Base-by-base conservation (phyloP, 2,113 vertebrate species). In the Pangasianodon hypophthalmus region DNA sequence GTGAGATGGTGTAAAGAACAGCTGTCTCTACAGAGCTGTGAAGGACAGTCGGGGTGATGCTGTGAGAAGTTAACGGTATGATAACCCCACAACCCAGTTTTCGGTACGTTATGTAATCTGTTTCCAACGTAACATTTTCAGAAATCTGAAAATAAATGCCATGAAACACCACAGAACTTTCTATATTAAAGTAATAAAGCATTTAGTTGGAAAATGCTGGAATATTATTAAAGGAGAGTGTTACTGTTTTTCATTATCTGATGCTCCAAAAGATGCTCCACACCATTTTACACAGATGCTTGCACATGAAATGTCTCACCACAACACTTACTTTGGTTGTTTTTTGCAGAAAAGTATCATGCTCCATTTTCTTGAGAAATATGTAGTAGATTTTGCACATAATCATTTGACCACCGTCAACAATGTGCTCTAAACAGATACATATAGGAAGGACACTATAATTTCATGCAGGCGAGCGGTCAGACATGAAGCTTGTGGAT, bases 1-100 rank as follows among this genome's bases (percentile, higher is more conserved):
- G 37, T 79, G 54, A 87, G 85, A 26, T 18, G 29, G 50, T 52
- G 50, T 44, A 88, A 69, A 69, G 58, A 54, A 26, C 87, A 82
- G 60, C 58, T 52, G 54, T 37, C 29, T 52, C 44, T 44, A 32
- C 14, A n/a, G n/a, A 11, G 9, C 48, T 58, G 21, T 64, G 48
- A 73, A 83, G 54, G 87, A 64, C 26, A 52, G 2, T 52, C n/a
- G 1, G 50, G 60, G 18, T 32, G 32, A 26, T 32, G 37, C 26
- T 50, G 18, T 58, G 21, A 67, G 69, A 82, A 64, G 4, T 37
- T 1, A 56, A 56, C 54, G 9, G 13, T 54, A 41, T 83, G 6
- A 56, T 19, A 32, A 37, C 0, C 29, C 18, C 50, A 81, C 75
- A 6, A 29, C 24, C 13, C 46, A 52, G 11, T 80, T n/a, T 80